These are phyloP conservation scores for Plestiodon gilberti DNA, from an alignment of 2,113 vertebrate species.

Conservation along the genomic window DNA sequence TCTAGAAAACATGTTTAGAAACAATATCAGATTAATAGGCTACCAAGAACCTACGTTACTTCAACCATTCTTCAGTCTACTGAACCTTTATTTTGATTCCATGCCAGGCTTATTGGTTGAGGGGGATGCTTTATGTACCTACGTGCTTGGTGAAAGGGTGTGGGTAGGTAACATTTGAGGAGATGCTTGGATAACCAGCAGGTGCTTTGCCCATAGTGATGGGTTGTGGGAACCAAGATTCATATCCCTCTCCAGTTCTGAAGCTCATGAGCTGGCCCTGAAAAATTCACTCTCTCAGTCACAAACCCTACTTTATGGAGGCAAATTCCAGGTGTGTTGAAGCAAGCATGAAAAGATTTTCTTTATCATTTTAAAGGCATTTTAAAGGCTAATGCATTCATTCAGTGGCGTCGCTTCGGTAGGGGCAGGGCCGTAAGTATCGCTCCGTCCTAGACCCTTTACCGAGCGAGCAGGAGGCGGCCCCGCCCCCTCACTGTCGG, in stretches of 20 bases:
- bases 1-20: conserved; percentile 31
- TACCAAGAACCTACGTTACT: background rate
- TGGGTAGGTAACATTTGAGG: too few relatives aligned
- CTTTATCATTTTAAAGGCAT: too few relatives aligned
- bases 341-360: too few relatives aligned
- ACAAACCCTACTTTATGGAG: too few relatives aligned
- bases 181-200: background rate
- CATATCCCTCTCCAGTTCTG: background rate
- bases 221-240: background rate
- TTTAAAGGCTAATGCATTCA: background rate
- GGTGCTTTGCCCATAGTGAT: background rate
- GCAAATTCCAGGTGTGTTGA: too few relatives aligned
- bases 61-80: conserved; percentile 1
- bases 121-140: background rate
- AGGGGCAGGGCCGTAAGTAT: too few relatives aligned
- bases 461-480: too few relatives aligned
- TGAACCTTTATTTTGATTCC: background rate
- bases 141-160: too few relatives aligned
- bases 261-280: background rate
- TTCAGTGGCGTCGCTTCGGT: too few relatives aligned
- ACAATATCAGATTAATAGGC: conserved; percentile 13
- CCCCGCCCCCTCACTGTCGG: too few relatives aligned
- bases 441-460: too few relatives aligned
- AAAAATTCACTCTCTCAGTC: too few relatives aligned
- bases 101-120: background rate